Percentiles rank a stretch among this genome's conserved stretches.
phyloP scores from a whole-genome alignment of 2,888 invertebrate species.

The Hirtodrosophila alboralis region DNA sequence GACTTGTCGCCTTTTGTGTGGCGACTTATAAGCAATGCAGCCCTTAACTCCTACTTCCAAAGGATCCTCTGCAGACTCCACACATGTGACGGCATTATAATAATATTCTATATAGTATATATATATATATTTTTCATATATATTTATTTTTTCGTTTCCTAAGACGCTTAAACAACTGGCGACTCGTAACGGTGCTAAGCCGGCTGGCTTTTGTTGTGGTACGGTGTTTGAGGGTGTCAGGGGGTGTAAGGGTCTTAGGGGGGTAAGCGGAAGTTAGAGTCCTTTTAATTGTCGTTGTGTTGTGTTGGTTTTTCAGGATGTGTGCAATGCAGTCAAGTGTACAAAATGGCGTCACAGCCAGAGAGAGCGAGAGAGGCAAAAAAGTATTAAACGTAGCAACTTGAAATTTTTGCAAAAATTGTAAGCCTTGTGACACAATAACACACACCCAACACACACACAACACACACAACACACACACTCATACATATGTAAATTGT shows the following conservation, averaged over 20 bases:
- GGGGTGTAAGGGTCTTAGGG: background rate
- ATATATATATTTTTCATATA: no score
- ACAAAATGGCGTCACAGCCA: slow-evolving; percentile 57
- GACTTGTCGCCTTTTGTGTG: slow-evolving; percentile 58
- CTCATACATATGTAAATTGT: slow-evolving; percentile 39
- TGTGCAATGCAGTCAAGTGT: slow-evolving; percentile 58
- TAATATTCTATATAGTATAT: slow-evolving; percentile 39
- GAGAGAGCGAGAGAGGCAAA: no score
- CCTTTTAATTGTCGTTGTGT: slow-evolving; percentile 58
- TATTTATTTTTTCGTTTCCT: slow-evolving; percentile 16
- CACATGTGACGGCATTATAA: slow-evolving; percentile 60
- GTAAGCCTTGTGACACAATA: slow-evolving; percentile 46
- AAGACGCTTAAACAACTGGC: slow-evolving; percentile 61
- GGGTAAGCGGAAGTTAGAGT: background rate
- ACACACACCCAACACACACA: slow-evolving; percentile 25
- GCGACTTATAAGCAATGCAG: slow-evolving; percentile 18
- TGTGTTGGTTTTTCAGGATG: slow-evolving; percentile 40
- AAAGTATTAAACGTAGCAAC: slow-evolving; percentile 62
- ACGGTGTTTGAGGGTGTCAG: background rate
- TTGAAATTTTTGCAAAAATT: slow-evolving; percentile 51
- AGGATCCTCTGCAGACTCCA: background rate
- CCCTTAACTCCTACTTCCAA: no score
- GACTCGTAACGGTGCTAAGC: slow-evolving; percentile 49
- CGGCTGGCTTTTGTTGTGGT: slow-evolving; percentile 36
- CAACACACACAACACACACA: background rate